phyloP scores from a whole-genome alignment of 2,113 vertebrate species.

The Anas platyrhynchos region DNA sequence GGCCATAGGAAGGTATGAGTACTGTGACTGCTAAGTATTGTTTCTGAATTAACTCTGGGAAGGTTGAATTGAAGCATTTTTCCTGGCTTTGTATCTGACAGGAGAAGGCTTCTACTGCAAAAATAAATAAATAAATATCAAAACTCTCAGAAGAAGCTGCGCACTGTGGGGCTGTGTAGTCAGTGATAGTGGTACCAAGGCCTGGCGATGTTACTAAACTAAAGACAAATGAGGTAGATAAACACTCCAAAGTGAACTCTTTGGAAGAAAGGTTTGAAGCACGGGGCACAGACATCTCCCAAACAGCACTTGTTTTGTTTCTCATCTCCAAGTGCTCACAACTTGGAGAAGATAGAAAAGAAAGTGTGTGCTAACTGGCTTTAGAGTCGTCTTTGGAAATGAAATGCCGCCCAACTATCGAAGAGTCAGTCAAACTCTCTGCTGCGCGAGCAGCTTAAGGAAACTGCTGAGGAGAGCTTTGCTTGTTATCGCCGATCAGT shows the following conservation, averaged over 20 bases:
- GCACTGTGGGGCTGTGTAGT: background rate
- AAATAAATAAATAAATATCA: background rate
- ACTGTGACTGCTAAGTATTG: background rate
- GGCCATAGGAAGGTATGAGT: background rate
- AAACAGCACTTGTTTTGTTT: background rate
- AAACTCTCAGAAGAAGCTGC: background rate
- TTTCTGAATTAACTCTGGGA: background rate
- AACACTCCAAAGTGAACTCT: slow-evolving; percentile 9
- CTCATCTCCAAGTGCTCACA: background rate
- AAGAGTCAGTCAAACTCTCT: background rate
- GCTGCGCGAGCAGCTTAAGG: background rate
- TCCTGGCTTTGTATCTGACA: background rate
- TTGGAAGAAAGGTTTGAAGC: slow-evolving; percentile 16
- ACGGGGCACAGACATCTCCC: background rate
- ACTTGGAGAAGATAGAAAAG: background rate
- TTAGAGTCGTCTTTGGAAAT: background rate
- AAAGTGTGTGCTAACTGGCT: background rate
- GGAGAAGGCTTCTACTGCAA: background rate
- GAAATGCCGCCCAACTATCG: background rate
- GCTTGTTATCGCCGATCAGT: background rate
- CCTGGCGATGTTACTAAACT: background rate
- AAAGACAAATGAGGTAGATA: slow-evolving; percentile 63
- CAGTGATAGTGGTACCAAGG: background rate
- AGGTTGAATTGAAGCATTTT: background rate
- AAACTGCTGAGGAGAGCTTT: background rate